These are phyloP conservation scores for Notodonta dromedarius DNA, from an alignment of 2,888 invertebrate genomes.

Conservation along the genomic window DNA sequence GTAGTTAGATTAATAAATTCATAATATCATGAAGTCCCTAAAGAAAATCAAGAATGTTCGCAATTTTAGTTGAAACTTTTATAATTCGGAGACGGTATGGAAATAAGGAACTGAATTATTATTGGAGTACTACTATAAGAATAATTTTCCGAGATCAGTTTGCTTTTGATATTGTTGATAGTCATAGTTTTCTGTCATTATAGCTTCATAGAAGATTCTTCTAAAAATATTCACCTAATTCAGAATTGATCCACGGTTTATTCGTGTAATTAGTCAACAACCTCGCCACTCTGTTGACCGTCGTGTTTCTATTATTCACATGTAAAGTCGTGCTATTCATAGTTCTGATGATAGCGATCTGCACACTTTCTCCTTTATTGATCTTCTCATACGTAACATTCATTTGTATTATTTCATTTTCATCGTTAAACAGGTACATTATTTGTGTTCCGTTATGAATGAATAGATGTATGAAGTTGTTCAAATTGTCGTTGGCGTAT, in stretches of 20 bases:
- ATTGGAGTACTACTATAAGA: too few relatives aligned
- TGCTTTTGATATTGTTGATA: too few relatives aligned
- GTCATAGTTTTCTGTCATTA: too few relatives aligned
- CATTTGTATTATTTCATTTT: conserved; percentile 91
- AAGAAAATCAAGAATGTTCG: too few relatives aligned
- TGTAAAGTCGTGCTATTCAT: conserved; percentile 90
- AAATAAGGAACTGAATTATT: too few relatives aligned
- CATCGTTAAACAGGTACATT: conserved; percentile 93
- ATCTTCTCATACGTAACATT: conserved; percentile 90
- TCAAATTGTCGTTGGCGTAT: conserved; percentile 96
- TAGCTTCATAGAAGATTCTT: not conserved
- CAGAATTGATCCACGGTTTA: conserved; percentile 94
- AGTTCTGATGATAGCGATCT: conserved; percentile 92
- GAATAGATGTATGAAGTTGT: conserved; percentile 96
- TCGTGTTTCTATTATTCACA: conserved; percentile 91
- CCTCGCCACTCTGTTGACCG: conserved; percentile 87
- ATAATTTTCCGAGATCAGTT: too few relatives aligned
- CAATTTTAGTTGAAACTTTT: too few relatives aligned
- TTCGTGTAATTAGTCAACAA: conserved; percentile 91
- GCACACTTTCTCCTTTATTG: conserved; percentile 93
- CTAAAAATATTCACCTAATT: conserved; percentile 84
- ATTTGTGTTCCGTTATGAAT: conserved; percentile 91
- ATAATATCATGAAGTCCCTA: too few relatives aligned
- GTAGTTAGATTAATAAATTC: too few relatives aligned
- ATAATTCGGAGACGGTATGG: too few relatives aligned